Base-by-base conservation (phyloP, 2,797 vertebrate genomes). In the Sebastes minor region DNA sequence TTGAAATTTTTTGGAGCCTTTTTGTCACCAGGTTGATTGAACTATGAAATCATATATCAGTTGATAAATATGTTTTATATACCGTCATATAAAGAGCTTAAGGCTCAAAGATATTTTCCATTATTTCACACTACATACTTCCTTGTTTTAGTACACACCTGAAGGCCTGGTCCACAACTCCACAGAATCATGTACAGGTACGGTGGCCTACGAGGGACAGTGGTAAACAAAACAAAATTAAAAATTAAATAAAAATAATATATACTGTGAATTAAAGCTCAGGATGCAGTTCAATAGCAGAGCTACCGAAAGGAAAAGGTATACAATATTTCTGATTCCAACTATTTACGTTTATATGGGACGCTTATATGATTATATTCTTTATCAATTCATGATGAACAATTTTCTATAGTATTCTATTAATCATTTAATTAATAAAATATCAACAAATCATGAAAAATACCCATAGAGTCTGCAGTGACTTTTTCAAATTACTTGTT, bases 271-370 rank as follows among this genome's bases (percentile, higher is more conserved):
- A 46, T 46, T 0, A 0, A 46, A 46, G 16, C 1, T 46, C 42
- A 46, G 42, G 42, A 46, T 46, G 0, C 42, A 46, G 2, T 46
- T 46, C 42, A 46, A 1, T 46, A 0, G 13, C 35, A 38, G 35
- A 38, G 16, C 42, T 46, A 46, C 42, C 42, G 0, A 46, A 46
- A 46, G 6, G 42, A 46, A 46, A 46, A 46, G 6, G 42, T 46
- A 8, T 3, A 0, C 42, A 46, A 0, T 46, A 46, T 8, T 16
- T 3, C 0, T 46, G 4, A 1, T 46, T 46, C 0, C 42, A 42
- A 42, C 38, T 42, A 1, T 46, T 46, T 8, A 46, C 16, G 16
- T 56, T 25, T 25, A 56, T 25, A 56, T 0, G 1, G 18, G 20
- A 61, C 0, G 22, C 32, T 63, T 23, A 23, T 14, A 23, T 35